Evolutionary conservation across 2,797 vertebrate species (phyloP).

Genomic region (Anguilla anguilla): DNA sequence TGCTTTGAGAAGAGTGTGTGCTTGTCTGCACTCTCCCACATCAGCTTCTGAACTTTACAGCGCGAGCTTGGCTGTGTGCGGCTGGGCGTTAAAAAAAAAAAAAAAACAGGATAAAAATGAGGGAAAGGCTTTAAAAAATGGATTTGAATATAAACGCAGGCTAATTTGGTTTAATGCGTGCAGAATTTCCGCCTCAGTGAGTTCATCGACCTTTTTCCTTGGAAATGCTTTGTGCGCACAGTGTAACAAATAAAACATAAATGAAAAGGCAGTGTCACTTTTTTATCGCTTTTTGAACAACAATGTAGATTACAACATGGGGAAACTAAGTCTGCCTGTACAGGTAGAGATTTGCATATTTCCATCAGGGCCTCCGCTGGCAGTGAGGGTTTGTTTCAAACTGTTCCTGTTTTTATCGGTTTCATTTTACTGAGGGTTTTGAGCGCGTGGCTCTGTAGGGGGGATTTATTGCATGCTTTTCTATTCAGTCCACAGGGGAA

Average conservation of each 20-base stretch:
- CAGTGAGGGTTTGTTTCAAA: neutral
- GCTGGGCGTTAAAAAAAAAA: too few species aligned
- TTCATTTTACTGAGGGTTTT: neutral
- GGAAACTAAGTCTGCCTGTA: neutral
- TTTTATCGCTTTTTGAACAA: neutral
- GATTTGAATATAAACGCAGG: conserved; percentile 15
- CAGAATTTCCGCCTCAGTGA: neutral
- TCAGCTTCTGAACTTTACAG: too few species aligned
- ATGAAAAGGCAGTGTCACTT: neutral
- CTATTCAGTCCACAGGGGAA: neutral
- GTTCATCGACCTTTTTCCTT: neutral
- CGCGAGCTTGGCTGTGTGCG: too few species aligned
- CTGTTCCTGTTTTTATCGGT: conserved; percentile 4
- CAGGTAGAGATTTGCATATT: conserved; percentile 27
- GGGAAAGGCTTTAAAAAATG: neutral
- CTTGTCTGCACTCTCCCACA: too few species aligned
- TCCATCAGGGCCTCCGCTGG: neutral
- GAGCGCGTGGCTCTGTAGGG: neutral
- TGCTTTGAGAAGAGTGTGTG: too few species aligned
- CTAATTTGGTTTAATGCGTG: neutral
- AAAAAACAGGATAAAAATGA: too few species aligned
- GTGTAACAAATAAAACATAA: neutral
- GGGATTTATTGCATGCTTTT: neutral
- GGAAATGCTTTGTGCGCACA: neutral
- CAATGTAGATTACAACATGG: neutral